A percentile compares a stretch with the other conserved stretches of the same genome.
Evolutionary conservation across 2,888 invertebrate genomes (phyloP).

Genomic region (Plemyria rubiginata): DNA sequence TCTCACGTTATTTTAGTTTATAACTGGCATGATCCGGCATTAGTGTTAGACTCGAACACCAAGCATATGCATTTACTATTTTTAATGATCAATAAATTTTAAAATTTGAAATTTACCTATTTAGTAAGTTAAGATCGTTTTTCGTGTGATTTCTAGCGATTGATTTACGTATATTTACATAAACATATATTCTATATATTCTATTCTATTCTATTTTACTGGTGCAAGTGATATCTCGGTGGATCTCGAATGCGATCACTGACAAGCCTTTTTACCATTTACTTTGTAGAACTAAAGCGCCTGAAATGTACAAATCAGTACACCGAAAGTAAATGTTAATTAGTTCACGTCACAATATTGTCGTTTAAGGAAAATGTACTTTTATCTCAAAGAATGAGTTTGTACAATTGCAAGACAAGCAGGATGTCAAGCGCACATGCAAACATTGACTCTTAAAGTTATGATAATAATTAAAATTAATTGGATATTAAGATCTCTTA

Average conservation of each 20-base stretch:
- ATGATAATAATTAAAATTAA: conserved; percentile 7
- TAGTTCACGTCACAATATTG: conserved; percentile 21
- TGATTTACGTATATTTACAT: no score
- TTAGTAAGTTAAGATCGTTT: conserved; percentile 6
- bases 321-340: conserved; percentile 11
- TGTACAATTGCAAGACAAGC: conserved; percentile 12
- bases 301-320: conserved; percentile 32
- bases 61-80: conserved; percentile 62
- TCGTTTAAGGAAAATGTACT: conserved; percentile 10
- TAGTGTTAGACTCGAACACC: conserved; percentile 39
- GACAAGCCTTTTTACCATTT: conserved; percentile 5
- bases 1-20: conserved; percentile 13
- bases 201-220: conserved; percentile 7
- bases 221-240: background rate
- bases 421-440: conserved; percentile 12
- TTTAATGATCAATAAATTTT: conserved; percentile 45
- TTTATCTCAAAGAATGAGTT: conserved; percentile 4
- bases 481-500: conserved; percentile 15
- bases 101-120: conserved; percentile 21
- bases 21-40: conserved; percentile 14
- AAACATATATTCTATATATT: no score
- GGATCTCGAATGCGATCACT: background rate
- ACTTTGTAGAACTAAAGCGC: conserved; percentile 22
- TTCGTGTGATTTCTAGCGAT: conserved; percentile 1
- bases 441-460: conserved; percentile 6